These are phyloP conservation scores for Ctenoplectra terminalis DNA, from an alignment of 1,140 invertebrate genomes.

Conservation along the genomic window DNA sequence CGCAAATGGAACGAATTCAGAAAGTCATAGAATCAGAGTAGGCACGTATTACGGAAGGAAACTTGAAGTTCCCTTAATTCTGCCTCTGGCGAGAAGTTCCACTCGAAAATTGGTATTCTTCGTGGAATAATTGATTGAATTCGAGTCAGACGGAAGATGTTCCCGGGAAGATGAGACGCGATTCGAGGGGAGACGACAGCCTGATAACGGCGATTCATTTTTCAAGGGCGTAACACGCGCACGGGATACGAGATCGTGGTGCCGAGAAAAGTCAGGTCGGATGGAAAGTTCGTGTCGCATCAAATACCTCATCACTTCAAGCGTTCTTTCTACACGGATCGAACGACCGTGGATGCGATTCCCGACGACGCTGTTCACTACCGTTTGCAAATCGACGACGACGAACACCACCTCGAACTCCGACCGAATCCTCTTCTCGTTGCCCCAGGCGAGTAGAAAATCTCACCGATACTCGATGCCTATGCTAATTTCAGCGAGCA, in stretches of 20 bases:
- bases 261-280: slow-evolving; percentile 74
- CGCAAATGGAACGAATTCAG: background rate
- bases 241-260: slow-evolving; percentile 73
- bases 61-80: background rate
- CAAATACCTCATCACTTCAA: slow-evolving; percentile 73
- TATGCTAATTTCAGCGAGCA: background rate
- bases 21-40: background rate
- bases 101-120: slow-evolving; percentile 14
- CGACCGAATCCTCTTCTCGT: slow-evolving; percentile 77
- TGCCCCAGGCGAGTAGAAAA: slow-evolving; percentile 29
- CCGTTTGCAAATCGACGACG: slow-evolving; percentile 73
- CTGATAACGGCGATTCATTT: slow-evolving; percentile 16
- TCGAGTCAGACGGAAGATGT: slow-evolving; percentile 4
- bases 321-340: slow-evolving; percentile 56
- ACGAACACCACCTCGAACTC: slow-evolving; percentile 77
- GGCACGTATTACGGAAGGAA: background rate
- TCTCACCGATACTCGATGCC: background rate
- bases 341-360: slow-evolving; percentile 40
- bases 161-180: background rate
- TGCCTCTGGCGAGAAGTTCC: background rate
- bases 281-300: slow-evolving; percentile 77
- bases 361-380: slow-evolving; percentile 76
- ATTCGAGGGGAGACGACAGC: background rate
- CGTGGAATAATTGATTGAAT: slow-evolving; percentile 37
- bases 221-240: slow-evolving; percentile 60